Conservation (phyloP, 2,113 vertebrate species). For the Sorex araneus region DNA sequence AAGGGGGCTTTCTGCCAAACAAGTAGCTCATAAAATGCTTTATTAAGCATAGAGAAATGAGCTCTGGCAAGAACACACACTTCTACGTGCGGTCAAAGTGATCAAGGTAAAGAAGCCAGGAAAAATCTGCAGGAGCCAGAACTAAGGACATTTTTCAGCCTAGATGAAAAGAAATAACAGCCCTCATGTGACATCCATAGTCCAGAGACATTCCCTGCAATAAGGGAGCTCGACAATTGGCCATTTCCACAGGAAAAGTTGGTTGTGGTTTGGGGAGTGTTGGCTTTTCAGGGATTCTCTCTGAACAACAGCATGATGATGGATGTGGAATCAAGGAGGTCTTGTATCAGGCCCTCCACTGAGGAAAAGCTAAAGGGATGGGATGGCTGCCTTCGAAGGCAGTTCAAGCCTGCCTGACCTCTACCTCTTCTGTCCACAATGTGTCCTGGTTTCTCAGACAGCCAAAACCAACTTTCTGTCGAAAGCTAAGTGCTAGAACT, state of each 20-base stretch:
- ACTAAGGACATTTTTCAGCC: slow-evolving; percentile 37
- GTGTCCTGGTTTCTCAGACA: background rate
- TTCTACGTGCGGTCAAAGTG: slow-evolving; percentile 61
- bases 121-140: slow-evolving; percentile 55
- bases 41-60: slow-evolving; percentile 70
- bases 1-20: background rate
- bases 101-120: slow-evolving; percentile 60
- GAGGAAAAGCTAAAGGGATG: background rate
- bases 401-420: background rate
- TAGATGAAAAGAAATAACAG: slow-evolving; percentile 32
- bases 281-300: background rate
- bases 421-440: background rate
- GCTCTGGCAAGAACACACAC: slow-evolving; percentile 52
- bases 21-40: slow-evolving; percentile 69
- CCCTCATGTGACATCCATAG: background rate
- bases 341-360: background rate
- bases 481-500: slow-evolving; percentile 20
- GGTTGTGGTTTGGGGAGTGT: slow-evolving; percentile 15
- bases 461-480: background rate
- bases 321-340: background rate
- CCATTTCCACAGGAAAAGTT: background rate
- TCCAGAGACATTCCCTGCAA: background rate
- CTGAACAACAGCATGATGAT: background rate
- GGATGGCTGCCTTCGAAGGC: background rate
- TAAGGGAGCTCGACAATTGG: background rate